phyloP scores from a whole-genome alignment of 37 sponge, comb jelly and placozoan species.

The Beroe forskalii region DNA sequence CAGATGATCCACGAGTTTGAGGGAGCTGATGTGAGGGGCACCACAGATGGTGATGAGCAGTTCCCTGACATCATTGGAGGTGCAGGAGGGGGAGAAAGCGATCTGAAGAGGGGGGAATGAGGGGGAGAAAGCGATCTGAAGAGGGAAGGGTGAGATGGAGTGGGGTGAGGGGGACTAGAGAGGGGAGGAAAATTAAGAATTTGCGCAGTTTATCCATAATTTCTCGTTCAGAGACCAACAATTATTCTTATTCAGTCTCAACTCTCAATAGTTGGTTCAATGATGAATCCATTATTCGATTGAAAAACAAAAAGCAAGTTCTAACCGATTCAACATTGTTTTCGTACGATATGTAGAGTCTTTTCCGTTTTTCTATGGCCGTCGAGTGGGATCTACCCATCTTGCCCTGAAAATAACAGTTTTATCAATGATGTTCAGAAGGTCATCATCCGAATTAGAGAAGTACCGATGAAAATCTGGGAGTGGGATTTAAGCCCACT shows the following conservation, averaged over 20 bases:
- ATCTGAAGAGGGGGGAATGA: constrained; percentile 22
- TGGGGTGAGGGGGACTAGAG: too few relatives aligned
- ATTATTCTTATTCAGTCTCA: too few relatives aligned
- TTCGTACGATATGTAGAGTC: constrained; percentile 51
- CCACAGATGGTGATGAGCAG: neutral
- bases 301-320: too few relatives aligned
- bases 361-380: constrained; percentile 1
- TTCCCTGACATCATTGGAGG: constrained; percentile 6
- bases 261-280: too few relatives aligned
- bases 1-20: constrained; percentile 11
- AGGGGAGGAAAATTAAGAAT: too few relatives aligned
- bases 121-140: constrained; percentile 42
- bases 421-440: neutral
- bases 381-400: constrained; percentile 53
- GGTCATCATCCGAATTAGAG: neutral
- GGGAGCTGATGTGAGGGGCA: constrained; percentile 26
- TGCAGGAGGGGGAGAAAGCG: constrained; percentile 19
- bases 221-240: too few relatives aligned
- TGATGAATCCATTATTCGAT: too few relatives aligned
- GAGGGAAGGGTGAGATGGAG: neutral
- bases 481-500: too few relatives aligned
- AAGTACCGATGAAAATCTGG: too few relatives aligned
- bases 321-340: constrained; percentile 7
- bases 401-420: constrained; percentile 17
- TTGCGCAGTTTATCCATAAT: too few relatives aligned